Evolutionary conservation across 2,888 invertebrate genomes (phyloP).

Genomic region (Cecidostiba fungosa): DNA sequence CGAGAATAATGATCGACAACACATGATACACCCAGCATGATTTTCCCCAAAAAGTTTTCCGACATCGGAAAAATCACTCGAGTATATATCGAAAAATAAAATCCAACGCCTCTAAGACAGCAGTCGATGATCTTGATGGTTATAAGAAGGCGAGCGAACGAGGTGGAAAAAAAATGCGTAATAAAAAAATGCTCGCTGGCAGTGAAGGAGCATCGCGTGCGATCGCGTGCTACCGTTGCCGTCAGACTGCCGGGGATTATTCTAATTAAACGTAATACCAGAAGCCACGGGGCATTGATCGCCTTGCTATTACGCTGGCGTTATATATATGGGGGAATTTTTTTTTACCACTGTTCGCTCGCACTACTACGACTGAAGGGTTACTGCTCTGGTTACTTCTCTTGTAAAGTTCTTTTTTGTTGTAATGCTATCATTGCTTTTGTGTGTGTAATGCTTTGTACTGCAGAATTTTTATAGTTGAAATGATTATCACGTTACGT

Average conservation of each 20-base stretch:
- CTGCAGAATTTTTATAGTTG: not conserved
- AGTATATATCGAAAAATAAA: not conserved
- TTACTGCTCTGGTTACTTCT: not conserved
- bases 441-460: too few relatives aligned
- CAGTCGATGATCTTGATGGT: not conserved
- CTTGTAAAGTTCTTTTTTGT: not conserved
- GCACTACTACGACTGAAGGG: not conserved
- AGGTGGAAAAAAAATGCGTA: constrained; percentile 5
- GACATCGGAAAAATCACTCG: not conserved
- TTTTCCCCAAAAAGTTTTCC: too few relatives aligned
- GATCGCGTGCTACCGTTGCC: constrained; percentile 57
- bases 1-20: too few relatives aligned
- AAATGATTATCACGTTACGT: not conserved
- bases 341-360: constrained; percentile 1
- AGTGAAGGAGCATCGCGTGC: constrained; percentile 33
- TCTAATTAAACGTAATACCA: constrained; percentile 71
- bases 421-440: too few relatives aligned
- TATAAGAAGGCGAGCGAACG: not conserved
- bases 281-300: constrained; percentile 70
- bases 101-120: not conserved
- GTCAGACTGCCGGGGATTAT: constrained; percentile 64
- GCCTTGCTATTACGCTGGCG: constrained; percentile 40
- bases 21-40: too few relatives aligned
- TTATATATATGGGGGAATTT: not conserved
- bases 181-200: not conserved